Conservation (phyloP, 2,797 vertebrate species). For the Peromyscus eremicus region DNA sequence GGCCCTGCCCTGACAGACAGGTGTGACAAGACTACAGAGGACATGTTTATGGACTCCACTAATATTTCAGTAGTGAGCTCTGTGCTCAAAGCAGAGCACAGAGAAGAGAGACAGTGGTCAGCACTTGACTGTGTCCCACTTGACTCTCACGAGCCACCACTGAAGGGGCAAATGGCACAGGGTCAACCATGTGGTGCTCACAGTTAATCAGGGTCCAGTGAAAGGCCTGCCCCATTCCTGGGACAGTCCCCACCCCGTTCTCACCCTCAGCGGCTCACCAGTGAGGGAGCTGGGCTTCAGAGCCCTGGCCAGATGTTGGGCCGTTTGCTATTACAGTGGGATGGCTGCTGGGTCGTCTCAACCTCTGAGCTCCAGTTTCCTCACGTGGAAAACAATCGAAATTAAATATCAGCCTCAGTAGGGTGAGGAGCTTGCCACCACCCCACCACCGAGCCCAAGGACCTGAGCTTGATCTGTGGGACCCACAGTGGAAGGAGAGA, state of each 20-base stretch:
- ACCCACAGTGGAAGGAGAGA: background rate
- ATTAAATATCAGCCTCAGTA: background rate
- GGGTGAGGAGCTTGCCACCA: background rate
- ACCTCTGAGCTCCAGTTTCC: background rate
- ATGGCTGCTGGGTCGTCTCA: background rate
- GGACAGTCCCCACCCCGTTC: background rate
- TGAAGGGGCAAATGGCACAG: fast-evolving
- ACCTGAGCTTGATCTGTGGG: background rate
- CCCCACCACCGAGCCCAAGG: too few relatives aligned
- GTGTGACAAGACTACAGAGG: fast-evolving
- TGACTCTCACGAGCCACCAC: fast-evolving
- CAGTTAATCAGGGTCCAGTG: too few relatives aligned
- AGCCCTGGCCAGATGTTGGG: too few relatives aligned
- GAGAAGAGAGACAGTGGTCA: fast-evolving
- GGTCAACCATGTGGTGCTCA: fast-evolving
- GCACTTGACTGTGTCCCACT: background rate
- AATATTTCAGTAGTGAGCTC: background rate
- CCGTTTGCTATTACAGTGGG: fast-evolving
- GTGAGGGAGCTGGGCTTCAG: fast-evolving
- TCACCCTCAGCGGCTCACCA: background rate
- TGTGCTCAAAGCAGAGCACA: background rate
- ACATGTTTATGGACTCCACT: too few relatives aligned
- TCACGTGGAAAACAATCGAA: background rate
- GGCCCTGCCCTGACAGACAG: background rate
- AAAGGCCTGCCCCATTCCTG: background rate